Evolutionary conservation across 1,140 invertebrate genomes (phyloP), one percentile per base, ranked within the genome.

Genomic region (Cardiocondyla obscurior): DNA sequence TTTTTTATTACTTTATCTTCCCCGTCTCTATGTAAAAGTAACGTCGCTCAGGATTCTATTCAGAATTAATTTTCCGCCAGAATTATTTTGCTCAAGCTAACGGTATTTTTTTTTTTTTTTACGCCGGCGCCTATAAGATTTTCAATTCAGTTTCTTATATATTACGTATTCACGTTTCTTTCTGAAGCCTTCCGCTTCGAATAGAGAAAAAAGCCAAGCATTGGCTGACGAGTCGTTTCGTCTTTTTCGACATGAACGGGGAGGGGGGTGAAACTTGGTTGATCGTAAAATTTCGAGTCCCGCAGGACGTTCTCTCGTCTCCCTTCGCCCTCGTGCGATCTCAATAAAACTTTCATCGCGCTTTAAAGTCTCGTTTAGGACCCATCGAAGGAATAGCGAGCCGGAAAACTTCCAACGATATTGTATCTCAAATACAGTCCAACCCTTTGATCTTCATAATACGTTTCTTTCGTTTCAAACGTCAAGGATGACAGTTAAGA

Each of bases 281-380:
- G 85, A 39, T 86, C 86, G 64, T 88, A 86, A 88, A 88, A 82
- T 77, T 57, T 74, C 19, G 16, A 73, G 44, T 69, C 44, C 70
- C 42, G 16, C 70, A 67, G 70, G 46, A 64, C 72, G 67, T 82
- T 10, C 6, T 33, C 30, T 36, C 46, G 10, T 14, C 46, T 42
- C 6, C 36, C 39, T 67, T 58, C 77, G 10, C 30, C 39, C 58
- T 55, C 55, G 28, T 73, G 55, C 58, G 82, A 77, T 76, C 57
- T 82, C 73, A 76, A 88, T 89, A 82, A 90, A 89, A 86, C 86
- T 89, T 90, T 90, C 85, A 88, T 84, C 85, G 85, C 30, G 82
- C 79, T 82, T 86, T 88, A 85, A 88, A 88, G 82, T 76, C 67
- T 70, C 83, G 72, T 82, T 86, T 86, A 57, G 42, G 57, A 73